Conservation (phyloP, 2,888 invertebrate genomes). For the Athalia cordata region DNA sequence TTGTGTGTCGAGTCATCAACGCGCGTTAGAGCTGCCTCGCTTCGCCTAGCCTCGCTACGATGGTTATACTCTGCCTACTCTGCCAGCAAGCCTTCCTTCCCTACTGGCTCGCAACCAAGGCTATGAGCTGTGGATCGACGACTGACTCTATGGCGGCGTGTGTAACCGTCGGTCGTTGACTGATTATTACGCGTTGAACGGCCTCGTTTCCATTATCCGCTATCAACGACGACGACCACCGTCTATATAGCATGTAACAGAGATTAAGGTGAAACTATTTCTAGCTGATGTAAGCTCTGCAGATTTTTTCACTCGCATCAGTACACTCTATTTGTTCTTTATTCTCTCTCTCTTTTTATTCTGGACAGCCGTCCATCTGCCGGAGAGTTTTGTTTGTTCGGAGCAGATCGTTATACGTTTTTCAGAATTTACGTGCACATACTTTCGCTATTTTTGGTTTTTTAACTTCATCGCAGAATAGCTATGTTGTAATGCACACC, state of each 20-base stretch:
- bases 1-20: neutral
- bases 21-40: neutral
- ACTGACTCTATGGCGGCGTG: neutral
- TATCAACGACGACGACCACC: neutral
- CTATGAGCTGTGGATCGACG: neutral
- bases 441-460: neutral
- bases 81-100: neutral
- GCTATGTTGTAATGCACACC: neutral
- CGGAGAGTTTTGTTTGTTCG: too few species aligned
- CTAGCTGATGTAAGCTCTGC: too few species aligned
- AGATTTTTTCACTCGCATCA: neutral
- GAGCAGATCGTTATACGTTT: too few species aligned
- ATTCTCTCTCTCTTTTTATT: neutral
- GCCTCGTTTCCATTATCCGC: constrained; percentile 23
- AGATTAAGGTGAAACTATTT: constrained; percentile 16
- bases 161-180: constrained; percentile 27
- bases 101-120: neutral
- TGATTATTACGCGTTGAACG: constrained; percentile 42
- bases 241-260: neutral
- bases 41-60: neutral
- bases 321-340: neutral
- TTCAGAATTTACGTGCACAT: too few species aligned
- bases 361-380: neutral
- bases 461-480: too few species aligned
- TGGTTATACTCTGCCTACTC: constrained; percentile 8